Base-by-base conservation (phyloP, 2,797 vertebrate genomes). In the Adelosebastes latens region DNA sequence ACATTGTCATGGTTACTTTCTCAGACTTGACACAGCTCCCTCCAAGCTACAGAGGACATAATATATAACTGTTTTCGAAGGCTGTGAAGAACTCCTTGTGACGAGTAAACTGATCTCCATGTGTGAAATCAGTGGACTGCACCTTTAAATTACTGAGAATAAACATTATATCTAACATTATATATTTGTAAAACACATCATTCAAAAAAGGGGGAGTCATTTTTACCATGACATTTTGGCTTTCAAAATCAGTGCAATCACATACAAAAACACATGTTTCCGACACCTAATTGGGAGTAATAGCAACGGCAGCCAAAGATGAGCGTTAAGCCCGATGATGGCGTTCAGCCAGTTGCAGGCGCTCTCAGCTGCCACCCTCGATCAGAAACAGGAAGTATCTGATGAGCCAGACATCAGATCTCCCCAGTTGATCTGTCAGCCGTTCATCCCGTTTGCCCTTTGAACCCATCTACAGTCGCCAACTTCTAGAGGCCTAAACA, bases 341-440 rank as follows among this genome's bases (percentile, higher is more conserved):
- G 83, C 81, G 2, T 68, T 62, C 8, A 39, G 78, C 87, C 87
- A 83, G 88, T 56, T 55, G 58, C 62, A 61, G 83, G 20, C 52
- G 32, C 79, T 81, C 86, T 90, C 77, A 93, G 88, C 89, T 91
- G 92, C 85, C 88, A 72, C 69, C 70, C 64, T 69, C 75, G 12
- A 89, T 93, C 88, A 90, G 73, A 85, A 83, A 87, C 86, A 92
- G 93, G 91, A 95, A 90, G 82, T 77, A 80, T 89, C 87, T 88
- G 89, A 91, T 90, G 84, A 90, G 87, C 88, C 85, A 85, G 80
- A 81, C 83, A 80, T 81, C 70, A 87, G 87, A 89, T 87, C 81
- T 87, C 34, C 64, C 39, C 3, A n/a, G 85, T 65, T 87, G 76
- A 90, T 84, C 84, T 69, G 39, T 87, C 83, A 90, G 89, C 77